Base-by-base conservation (phyloP, 2,797 vertebrate species). In the Coluber constrictor region DNA sequence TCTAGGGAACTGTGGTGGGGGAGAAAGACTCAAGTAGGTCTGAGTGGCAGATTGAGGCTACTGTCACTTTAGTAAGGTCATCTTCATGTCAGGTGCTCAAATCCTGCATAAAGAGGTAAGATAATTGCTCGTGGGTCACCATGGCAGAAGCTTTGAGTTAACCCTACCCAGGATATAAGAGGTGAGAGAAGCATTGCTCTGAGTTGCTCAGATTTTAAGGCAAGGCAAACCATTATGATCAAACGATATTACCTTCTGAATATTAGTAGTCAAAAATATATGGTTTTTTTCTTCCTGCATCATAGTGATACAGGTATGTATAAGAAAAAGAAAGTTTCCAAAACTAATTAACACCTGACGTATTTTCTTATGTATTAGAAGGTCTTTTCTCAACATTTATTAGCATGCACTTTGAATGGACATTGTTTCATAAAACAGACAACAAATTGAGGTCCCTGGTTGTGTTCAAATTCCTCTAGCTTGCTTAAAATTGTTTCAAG, bases 31-130 rank as follows among this genome's bases (percentile, higher is more conserved):
- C 90, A 93, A 88, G 92, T 91, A 89, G 87, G 57, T 61, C 87
- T 89, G 92, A 93, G 70, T 93, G 90, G 51, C 37, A 94, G 86
- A 60, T 66, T 91, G 86, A 94, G 89, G 93, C 88, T 60, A 32
- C 3, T 86, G 12, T 43, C 51, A 93, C 13, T 63, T 86, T 92
- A 93, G 66, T 92, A 4, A 27, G 94, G 70, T 83, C 37, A 55
- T 92, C 93, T 79, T 88, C 25, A 8, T 93, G 88, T 55, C 92
- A 93, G 88, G 25, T 94, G 87, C 29, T 93, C 63, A 56, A 90
- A 90, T 16, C 90, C 59, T 92, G 12, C 3, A 7, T 79, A 83
- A 70, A 94, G 79, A 57, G 90, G n/a, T 0, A 7, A 91, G 23
- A 74, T 51, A 88, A 93, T 94, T 94, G 61, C 54, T 59, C 47